Evolutionary conservation across 1,140 invertebrate species (phyloP), one percentile per base, ranked within the genome.

Genomic region (Aphaenogaster rudis): DNA sequence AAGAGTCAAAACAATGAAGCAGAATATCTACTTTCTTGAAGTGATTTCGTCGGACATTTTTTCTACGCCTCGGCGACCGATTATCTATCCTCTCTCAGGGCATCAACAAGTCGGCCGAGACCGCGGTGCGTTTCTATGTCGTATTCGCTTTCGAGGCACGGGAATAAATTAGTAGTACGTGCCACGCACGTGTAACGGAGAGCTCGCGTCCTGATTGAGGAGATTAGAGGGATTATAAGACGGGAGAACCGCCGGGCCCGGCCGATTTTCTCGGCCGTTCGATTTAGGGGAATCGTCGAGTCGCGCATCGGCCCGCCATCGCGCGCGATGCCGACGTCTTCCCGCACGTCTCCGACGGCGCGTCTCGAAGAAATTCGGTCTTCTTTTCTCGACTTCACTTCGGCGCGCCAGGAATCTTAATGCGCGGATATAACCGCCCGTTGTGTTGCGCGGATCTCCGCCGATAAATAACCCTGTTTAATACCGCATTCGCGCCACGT

Each of bases 131-230:
- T 90, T 86, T 79, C 79, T 13, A 50, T 48, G 48, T 76, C 66
- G 69, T 82, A 82, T 91, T 90, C 87, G 86, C 88, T 91, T 90
- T 91, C 91, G 59, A 86, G 79, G 57, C 86, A 88, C 88, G 88
- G 50, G 76, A 81, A 91, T 91, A 91, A 92, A 92, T 92, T 91
- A 91, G 87, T 90, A 45, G 77, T 92, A 91, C 91, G 90, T 77
- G 90, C 64, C 78, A 86, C 86, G 90, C 28, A 28, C 88, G 90
- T 88, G 90, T 91, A 91, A 91, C 88, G 86, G 63, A 82, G 81
- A 91, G 84, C 71, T 84, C 50, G 69, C 48, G 45, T 77, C 54
- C 52, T 72, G 89, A 91, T 90, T 88, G 77, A 52, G 57, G 72
- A 91, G 91, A 91, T 91, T 91, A 90, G 88, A 86, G 64, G 66